Evolutionary conservation across 2,113 vertebrate genomes (phyloP), one percentile per base, ranked within the genome.

Genomic region (Tympanuchus pallidicinctus): DNA sequence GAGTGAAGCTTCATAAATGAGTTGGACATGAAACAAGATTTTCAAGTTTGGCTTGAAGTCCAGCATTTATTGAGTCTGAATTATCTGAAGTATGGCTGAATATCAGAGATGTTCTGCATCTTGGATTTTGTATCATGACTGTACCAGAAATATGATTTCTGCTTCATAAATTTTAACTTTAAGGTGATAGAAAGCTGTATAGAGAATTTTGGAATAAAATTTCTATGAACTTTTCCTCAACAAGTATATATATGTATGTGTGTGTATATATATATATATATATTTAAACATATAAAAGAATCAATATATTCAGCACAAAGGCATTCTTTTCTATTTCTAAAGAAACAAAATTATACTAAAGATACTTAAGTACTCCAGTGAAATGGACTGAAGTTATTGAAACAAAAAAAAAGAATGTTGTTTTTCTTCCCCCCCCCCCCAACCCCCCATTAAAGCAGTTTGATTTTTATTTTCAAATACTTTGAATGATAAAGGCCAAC

Each of bases 1-100:
- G 64, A 92, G 84, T 88, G 69, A 93, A 91, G 72, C 47, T 94
- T 94, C 88, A 36, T 89, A 93, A 94, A 91, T 74, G 59, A 92
- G 94, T 90, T 2, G 17, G 52, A 43, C 82, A 28, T 36, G 61
- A 95, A 90, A 80, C 45, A 89, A 92, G 92, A 56, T 70, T 82
- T 93, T 42, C 27, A 86, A 56, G 76, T 43, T 79, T 78, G 70
- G 18, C 45, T 82, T 11, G 14, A 72, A 72, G 63, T 69, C 54
- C 66, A 20, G 66, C 17, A 32, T 76, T 13, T 69, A 54, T 59
- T 28, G 43, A 50, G n/a, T 69, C 45, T 38, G 42, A 64, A 48
- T 14, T 22, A 20, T 69, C 45, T 38, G 42, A 64, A 48, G 17
- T 22, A 20, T 32, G 45, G 27, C 32, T 90, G 73, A 54, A 43